phyloP scores from a whole-genome alignment of 2,888 invertebrate genomes.

The Criorhina ranunculi region DNA sequence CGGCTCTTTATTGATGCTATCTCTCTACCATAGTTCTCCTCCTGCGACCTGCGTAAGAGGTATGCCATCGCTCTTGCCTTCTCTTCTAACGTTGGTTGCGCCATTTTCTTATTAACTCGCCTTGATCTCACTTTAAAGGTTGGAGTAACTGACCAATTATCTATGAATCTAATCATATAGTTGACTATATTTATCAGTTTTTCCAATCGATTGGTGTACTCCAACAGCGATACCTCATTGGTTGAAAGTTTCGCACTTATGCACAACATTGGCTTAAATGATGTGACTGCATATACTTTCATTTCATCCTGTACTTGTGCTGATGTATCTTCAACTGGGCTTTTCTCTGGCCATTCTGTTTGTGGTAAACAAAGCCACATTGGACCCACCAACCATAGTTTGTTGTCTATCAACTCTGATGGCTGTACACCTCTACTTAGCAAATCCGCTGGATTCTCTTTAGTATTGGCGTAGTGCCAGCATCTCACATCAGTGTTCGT shows the following conservation, averaged over 20 bases:
- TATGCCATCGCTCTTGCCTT: not conserved
- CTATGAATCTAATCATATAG: slow-evolving; percentile 14
- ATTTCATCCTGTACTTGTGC: slow-evolving; percentile 9
- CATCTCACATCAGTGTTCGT: slow-evolving; percentile 10
- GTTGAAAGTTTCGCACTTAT: not conserved
- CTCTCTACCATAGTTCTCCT: not conserved
- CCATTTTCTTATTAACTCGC: not conserved
- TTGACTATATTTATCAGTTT: slow-evolving; percentile 1
- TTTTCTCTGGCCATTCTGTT: not conserved
- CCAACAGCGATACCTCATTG: not conserved
- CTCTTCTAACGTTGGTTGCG: not conserved
- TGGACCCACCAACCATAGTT: slow-evolving; percentile 28
- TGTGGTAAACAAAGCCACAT: not conserved
- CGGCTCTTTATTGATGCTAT: not conserved
- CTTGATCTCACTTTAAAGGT: slow-evolving; percentile 4
- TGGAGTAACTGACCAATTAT: slow-evolving; percentile 2
- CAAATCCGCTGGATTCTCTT: slow-evolving; percentile 53
- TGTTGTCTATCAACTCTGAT: not conserved
- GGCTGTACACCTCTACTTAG: slow-evolving; percentile 37
- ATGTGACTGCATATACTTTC: not conserved
- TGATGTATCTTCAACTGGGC: not conserved
- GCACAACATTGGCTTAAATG: not conserved
- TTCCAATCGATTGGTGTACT: not conserved
- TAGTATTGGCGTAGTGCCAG: slow-evolving; percentile 29
- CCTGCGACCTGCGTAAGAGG: slow-evolving; percentile 1